Percentiles rank a stretch among this genome's conserved stretches.
Conservation (phyloP, 2,888 invertebrate species). For the Seira ritae region DNA sequence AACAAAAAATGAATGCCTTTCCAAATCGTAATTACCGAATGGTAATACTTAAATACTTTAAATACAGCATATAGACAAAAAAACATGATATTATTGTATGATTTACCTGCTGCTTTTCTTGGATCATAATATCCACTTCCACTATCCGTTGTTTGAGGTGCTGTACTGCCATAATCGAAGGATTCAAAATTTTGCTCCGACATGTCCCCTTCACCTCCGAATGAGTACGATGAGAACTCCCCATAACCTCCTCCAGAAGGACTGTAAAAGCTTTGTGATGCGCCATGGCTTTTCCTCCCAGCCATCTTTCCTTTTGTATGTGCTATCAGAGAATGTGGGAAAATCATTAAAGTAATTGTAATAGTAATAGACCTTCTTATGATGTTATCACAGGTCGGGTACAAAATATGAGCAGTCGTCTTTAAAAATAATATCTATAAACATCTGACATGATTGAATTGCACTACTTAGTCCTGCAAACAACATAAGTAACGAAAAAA, state of each 20-base stretch:
- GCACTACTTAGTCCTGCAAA: not conserved
- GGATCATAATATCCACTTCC: constrained; percentile 57
- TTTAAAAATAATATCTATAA: too few relatives aligned
- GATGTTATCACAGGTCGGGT: too few relatives aligned
- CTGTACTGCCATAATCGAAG: constrained; percentile 57
- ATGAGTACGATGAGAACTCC: constrained; percentile 65
- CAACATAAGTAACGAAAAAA: too few relatives aligned
- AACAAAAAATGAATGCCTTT: not conserved
- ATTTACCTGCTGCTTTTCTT: constrained; percentile 31
- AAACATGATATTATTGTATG: not conserved
- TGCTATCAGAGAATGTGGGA: too few relatives aligned
- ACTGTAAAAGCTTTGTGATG: constrained; percentile 32
- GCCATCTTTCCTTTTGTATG: constrained; percentile 32
- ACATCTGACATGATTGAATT: too few relatives aligned
- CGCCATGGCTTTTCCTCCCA: constrained; percentile 32
- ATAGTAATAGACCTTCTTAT: too few relatives aligned
- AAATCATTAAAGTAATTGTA: too few relatives aligned
- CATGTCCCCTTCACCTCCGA: constrained; percentile 40
- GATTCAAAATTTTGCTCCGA: constrained; percentile 65
- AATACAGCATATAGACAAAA: too few relatives aligned
- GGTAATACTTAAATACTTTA: too few relatives aligned
- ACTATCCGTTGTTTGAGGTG: not conserved
- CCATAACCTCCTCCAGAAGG: constrained; percentile 35
- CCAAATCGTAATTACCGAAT: too few relatives aligned
- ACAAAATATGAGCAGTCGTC: too few relatives aligned